Evolutionary conservation across 1,140 invertebrate species (phyloP).

Genomic region (Steinernema feltiae): DNA sequence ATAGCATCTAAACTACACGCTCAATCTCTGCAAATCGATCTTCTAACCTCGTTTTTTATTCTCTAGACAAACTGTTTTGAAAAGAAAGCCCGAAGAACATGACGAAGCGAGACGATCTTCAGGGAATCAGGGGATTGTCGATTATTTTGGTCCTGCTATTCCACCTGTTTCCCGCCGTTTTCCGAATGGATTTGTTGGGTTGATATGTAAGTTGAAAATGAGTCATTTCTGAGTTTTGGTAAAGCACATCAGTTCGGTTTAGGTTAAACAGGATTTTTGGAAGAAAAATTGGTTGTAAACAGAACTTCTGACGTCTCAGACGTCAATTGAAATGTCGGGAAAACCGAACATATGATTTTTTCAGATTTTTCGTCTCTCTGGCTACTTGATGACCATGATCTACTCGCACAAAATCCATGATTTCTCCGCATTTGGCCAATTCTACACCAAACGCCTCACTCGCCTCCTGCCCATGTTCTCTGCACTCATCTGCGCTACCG

Average conservation of each 20-base stretch:
- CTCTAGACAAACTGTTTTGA: neutral
- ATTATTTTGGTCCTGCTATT: slow-evolving; percentile 16
- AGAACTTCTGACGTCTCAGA: neutral
- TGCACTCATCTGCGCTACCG: neutral
- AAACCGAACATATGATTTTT: neutral
- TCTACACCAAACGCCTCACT: neutral
- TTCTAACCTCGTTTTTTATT: neutral
- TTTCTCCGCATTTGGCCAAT: neutral
- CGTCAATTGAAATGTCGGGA: neutral
- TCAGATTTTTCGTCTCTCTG: slow-evolving; percentile 22
- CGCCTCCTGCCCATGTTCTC: neutral
- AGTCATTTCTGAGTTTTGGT: no score
- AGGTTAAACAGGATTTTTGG: no score
- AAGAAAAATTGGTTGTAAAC: no score
- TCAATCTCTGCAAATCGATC: no score
- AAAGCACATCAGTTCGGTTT: no score
- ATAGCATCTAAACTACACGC: no score
- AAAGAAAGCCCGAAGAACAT: no score
- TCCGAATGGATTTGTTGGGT: slow-evolving; percentile 19
- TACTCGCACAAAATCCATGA: neutral
- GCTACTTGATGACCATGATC: slow-evolving; percentile 18
- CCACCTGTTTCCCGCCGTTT: neutral
- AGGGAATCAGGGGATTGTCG: slow-evolving; percentile 18
- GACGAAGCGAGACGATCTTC: neutral
- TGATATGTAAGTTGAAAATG: slow-evolving; percentile 25